phyloP scores from a whole-genome alignment of 2,888 invertebrate species.

The Eumacrocentrus americanus region DNA sequence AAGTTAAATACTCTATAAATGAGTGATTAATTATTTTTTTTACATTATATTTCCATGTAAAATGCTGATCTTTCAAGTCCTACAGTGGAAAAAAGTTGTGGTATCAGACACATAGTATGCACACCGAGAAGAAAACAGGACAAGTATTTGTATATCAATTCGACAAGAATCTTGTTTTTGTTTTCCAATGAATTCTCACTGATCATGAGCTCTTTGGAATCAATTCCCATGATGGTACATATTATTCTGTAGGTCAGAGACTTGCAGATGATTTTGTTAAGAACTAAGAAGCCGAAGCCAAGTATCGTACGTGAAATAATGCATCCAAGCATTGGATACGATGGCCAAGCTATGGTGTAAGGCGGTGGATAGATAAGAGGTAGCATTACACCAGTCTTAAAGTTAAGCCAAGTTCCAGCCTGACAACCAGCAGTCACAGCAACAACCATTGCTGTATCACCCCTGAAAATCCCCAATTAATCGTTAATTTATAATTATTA shows the following conservation, averaged over 20 bases:
- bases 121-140: constrained; percentile 82
- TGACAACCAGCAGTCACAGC: constrained; percentile 81
- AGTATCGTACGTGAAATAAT: constrained; percentile 73
- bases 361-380: constrained; percentile 70
- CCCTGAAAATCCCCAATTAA: constrained; percentile 66
- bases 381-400: constrained; percentile 76
- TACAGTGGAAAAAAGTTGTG: constrained; percentile 77
- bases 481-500: not conserved
- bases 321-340: constrained; percentile 73
- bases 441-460: constrained; percentile 88
- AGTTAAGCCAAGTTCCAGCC: constrained; percentile 84
- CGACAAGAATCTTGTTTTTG: constrained; percentile 76
- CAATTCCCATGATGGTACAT: constrained; percentile 73
- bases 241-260: constrained; percentile 72
- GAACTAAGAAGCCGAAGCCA: constrained; percentile 77
- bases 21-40: not conserved
- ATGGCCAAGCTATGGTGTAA: constrained; percentile 81
- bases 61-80: constrained; percentile 82
- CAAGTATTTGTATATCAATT: constrained; percentile 83
- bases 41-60: constrained; percentile 78
- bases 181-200: constrained; percentile 72
- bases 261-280: constrained; percentile 73
- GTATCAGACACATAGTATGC: constrained; percentile 77
- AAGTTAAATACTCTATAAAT: constrained; percentile 6
- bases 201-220: constrained; percentile 70